Base-by-base conservation (phyloP, 2,888 invertebrate species). In the Geophilus truncorum region DNA sequence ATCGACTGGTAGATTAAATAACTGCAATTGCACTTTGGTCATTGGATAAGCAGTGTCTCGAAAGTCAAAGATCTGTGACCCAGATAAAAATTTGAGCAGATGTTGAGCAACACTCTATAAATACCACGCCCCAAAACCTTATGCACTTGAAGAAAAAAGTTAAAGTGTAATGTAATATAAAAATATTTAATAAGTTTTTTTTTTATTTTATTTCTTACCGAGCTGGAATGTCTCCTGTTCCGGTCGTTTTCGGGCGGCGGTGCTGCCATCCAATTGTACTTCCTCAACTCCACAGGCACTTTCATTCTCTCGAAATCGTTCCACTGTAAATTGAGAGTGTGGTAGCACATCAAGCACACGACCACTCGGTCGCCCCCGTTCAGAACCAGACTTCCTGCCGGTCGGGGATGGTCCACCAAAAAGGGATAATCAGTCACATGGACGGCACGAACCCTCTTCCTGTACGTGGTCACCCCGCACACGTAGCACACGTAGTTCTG, bases 231-330 rank as follows among this genome's bases (percentile, higher is more conserved):
- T 23, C 25, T 23, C 30, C 80, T 80, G 2, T 36, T 70, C 10
- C 1, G 25, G 15, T 28, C 62, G 10, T 78, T 78, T 32, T 82
- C 82, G 81, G 96, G 95, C 83, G 95, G 95, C 81, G 95, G 95
- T 87, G 95, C 94, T 85, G 94, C 93, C 86, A 95, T 93, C 95
- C 96, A 96, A 89, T 95, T 96, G 89, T 96, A 96, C 87, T 94
- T 94, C 84, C 96, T 90, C 89, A 95, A 94, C 84, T 95, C 95
- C 78, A 94, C 90, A 9, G 96, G 96, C 85, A 96, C 91, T 84
- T 95, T 95, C 90, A 95, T 94, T 84, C 84, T 82, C 81, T 85
- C 85, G 82, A 84, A 85, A 80, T 85, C 85, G 77, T 83, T 83
- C 84, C 85, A 85, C 88, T 96, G 96, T 85, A 94, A 94, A 89